A percentile compares a stretch with the other conserved stretches of the same genome.
phyloP scores from a whole-genome alignment of 2,888 invertebrate species.

The Pediacus dermestoides region DNA sequence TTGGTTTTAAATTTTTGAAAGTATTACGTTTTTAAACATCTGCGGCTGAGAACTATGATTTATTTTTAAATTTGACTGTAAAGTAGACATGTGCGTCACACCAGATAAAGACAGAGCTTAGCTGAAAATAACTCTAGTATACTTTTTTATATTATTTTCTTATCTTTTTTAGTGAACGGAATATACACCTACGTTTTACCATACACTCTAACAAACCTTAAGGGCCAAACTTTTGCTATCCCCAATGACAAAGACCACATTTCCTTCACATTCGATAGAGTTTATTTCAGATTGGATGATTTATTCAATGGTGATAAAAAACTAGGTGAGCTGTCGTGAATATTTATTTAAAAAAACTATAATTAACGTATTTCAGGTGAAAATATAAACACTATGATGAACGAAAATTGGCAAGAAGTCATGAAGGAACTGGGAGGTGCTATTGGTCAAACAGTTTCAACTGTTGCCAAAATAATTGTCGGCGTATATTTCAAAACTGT shows the following conservation, averaged over 20 bases:
- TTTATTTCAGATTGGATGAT: not conserved
- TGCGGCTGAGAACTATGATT: too few species aligned
- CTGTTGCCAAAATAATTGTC: conserved; percentile 21
- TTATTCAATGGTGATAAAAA: conserved; percentile 1
- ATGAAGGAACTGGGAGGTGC: conserved; percentile 32
- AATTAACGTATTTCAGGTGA: conserved; percentile 33
- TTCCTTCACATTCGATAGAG: not conserved
- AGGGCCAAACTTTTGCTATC: not conserved
- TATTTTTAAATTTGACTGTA: too few species aligned
- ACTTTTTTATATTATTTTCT: too few species aligned
- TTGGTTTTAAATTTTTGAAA: too few species aligned
- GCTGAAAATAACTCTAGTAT: too few species aligned
- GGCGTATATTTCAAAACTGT: conserved; percentile 24
- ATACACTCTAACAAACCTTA: not conserved
- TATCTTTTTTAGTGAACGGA: not conserved
- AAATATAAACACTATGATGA: conserved; percentile 40
- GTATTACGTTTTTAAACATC: too few species aligned
- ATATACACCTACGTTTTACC: not conserved
- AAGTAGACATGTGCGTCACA: too few species aligned
- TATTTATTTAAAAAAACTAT: not conserved
- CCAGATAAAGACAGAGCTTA: too few species aligned
- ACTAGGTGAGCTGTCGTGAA: not conserved
- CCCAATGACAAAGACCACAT: not conserved
- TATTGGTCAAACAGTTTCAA: conserved; percentile 19
- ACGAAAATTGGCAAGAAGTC: conserved; percentile 39